A percentile compares a stretch with the other conserved stretches of the same genome.
Conservation (phyloP, 2,888 invertebrate species). For the Danaus chrysippus region DNA sequence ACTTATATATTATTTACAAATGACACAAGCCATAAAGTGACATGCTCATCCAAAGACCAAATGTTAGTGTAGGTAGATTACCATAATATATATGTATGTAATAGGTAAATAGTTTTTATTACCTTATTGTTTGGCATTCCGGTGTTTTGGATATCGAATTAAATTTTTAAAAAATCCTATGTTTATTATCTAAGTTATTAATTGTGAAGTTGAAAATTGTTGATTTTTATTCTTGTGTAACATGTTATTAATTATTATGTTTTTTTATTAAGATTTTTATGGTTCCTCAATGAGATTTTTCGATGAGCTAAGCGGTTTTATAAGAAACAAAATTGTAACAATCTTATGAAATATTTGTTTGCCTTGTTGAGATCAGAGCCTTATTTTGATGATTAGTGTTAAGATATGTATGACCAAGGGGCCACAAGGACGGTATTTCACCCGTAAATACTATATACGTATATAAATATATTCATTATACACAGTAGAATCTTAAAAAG, state of each 20-base stretch:
- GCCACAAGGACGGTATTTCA: conserved; percentile 48
- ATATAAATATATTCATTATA: conserved; percentile 27
- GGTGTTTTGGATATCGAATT: conserved; percentile 35
- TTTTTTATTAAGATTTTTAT: conserved; percentile 47
- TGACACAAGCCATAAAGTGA: conserved; percentile 73
- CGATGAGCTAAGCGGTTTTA: conserved; percentile 19
- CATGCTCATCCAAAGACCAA: conserved; percentile 79
- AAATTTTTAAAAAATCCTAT: conserved; percentile 40
- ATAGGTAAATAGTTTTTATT: conserved; percentile 53
- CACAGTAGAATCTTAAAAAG: conserved; percentile 17
- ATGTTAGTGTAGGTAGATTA: conserved; percentile 68
- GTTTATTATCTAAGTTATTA: conserved; percentile 36
- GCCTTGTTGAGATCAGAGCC: conserved; percentile 62
- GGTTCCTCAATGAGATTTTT: conserved; percentile 57
- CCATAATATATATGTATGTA: conserved; percentile 52
- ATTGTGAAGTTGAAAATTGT: conserved; percentile 51
- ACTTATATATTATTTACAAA: conserved; percentile 68
- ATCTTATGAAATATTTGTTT: conserved; percentile 33
- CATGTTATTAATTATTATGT: conserved; percentile 65
- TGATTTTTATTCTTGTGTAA: conserved; percentile 49
- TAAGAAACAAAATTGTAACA: conserved; percentile 11
- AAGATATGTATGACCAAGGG: conserved; percentile 59
- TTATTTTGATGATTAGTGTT: conserved; percentile 61
- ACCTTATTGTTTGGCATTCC: conserved; percentile 54
- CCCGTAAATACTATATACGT: conserved; percentile 19